Base-by-base conservation (phyloP, 2,888 invertebrate species). In the Minunthozetes semirufus region DNA sequence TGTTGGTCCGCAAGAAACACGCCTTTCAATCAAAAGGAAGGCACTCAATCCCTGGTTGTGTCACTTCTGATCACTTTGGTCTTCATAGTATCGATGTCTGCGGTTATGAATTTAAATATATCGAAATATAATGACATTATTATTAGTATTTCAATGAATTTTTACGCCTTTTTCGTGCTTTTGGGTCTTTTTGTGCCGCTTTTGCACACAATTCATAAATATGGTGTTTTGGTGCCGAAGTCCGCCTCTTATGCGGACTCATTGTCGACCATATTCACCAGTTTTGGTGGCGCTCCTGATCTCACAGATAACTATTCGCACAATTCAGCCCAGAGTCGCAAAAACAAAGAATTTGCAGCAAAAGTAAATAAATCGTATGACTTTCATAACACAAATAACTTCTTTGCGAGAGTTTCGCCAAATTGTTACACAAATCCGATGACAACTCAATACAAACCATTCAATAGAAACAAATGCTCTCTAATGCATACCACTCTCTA, bases 241-340 rank as follows among this genome's bases (percentile, higher is more conserved):
- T 76, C 76, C 1, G 72, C 76, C 0, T 78, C 77, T 0, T 78
- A 78, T 50, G 77, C 78, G 13, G 78, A 79, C 46, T 79, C 79
- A 0, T 46, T 79, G 27, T 79, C 79, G 3, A 79, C 79, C 1
- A 78, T 77, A 25, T 79, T 79, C 72, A 78, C 77, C 59, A 53
- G 29, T 38, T 71, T 71, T 48, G 50, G 53, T 48, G 29, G 33
- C 19, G 38, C 42, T 33, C 71, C 17, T 29, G 48, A 53, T 71
- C 48, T 53, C 71, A 48, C 3, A 3, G 71, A 53, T 38, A 42
- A 17, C 6, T 66, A 8, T 29, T 66, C 63, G 38, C 63, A 66
- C 61, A 63, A 63, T 19, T 66, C 63, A 19, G 38, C 63, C 19
- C 17, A 33, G 9, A 38, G 38, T 19, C 63, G 9, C 19, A 38